Conservation (phyloP, 2,113 vertebrate species). For the Ovibos moschatus region DNA sequence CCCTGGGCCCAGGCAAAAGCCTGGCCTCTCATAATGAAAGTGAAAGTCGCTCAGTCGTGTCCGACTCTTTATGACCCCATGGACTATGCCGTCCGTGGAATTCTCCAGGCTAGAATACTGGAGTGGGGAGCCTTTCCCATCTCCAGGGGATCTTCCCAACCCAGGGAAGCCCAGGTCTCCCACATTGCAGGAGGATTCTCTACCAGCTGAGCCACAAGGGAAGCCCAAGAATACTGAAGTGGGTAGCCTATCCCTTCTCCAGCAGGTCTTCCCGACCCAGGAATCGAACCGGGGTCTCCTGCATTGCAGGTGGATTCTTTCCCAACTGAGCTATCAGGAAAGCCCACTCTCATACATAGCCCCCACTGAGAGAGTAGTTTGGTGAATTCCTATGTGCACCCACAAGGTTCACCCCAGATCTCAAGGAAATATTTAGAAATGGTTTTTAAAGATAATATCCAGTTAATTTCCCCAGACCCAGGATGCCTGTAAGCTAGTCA, state of each 20-base stretch:
- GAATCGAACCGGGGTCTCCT: background rate
- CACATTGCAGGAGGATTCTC: background rate
- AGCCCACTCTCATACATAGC: accelerated
- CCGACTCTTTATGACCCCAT: background rate
- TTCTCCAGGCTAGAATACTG: background rate
- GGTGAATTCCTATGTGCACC: background rate
- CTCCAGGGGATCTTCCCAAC: background rate
- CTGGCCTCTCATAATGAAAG: background rate
- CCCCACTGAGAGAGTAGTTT: background rate
- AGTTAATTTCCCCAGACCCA: background rate
- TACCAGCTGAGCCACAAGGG: background rate
- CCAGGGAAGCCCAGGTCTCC: background rate
- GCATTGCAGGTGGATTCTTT: background rate
- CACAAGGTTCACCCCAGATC: background rate
- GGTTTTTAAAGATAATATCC: background rate
- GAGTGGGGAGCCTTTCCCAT: background rate
- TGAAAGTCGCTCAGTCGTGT: background rate
- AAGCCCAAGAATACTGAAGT: background rate
- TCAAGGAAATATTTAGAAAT: background rate
- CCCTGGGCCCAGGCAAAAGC: background rate
- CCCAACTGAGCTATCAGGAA: background rate
- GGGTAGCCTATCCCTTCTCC: background rate
- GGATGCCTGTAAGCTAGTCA: background rate
- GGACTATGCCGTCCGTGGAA: background rate
- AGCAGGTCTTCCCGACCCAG: background rate